phyloP scores from a whole-genome alignment of 92 coral and sea anemone species.

The Muricea muricata region DNA sequence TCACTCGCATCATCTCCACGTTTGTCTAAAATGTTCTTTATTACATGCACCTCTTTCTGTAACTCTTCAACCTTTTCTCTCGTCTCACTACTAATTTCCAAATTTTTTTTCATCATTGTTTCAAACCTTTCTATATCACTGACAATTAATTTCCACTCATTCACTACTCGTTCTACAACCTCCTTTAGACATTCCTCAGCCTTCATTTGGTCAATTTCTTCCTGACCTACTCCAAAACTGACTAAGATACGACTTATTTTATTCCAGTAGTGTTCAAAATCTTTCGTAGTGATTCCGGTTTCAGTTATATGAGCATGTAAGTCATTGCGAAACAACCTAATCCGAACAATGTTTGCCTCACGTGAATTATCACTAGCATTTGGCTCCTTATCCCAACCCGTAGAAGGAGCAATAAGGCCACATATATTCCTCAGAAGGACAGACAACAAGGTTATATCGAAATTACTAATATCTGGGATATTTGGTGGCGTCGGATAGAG shows the following conservation, averaged over 20 bases:
- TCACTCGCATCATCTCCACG: neutral
- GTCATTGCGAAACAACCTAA: constrained; percentile 59
- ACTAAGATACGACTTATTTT: constrained; percentile 54
- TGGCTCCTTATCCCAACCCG: constrained; percentile 65
- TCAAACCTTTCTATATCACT: neutral
- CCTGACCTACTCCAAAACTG: constrained; percentile 49
- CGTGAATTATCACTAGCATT: constrained; percentile 37
- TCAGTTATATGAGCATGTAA: constrained; percentile 30
- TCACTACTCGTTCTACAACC: neutral
- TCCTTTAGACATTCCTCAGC: neutral
- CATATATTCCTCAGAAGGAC: constrained; percentile 59
- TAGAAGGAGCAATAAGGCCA: constrained; percentile 49
- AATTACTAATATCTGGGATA: constrained; percentile 29
- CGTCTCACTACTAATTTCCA: too few species aligned
- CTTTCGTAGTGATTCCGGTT: constrained; percentile 20
- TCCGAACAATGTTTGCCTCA: constrained; percentile 54
- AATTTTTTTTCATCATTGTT: too few species aligned
- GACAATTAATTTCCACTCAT: too few species aligned
- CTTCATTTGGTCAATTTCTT: constrained; percentile 46
- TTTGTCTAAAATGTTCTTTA: neutral
- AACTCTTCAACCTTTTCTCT: too few species aligned
- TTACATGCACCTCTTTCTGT: too few species aligned
- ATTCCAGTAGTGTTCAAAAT: constrained; percentile 59
- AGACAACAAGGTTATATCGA: constrained; percentile 56
- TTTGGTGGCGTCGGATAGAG: constrained; percentile 39